Percentiles rank a stretch among this genome's conserved stretches.
Conservation (phyloP, 2,113 vertebrate genomes). For the Pantherophis guttatus region DNA sequence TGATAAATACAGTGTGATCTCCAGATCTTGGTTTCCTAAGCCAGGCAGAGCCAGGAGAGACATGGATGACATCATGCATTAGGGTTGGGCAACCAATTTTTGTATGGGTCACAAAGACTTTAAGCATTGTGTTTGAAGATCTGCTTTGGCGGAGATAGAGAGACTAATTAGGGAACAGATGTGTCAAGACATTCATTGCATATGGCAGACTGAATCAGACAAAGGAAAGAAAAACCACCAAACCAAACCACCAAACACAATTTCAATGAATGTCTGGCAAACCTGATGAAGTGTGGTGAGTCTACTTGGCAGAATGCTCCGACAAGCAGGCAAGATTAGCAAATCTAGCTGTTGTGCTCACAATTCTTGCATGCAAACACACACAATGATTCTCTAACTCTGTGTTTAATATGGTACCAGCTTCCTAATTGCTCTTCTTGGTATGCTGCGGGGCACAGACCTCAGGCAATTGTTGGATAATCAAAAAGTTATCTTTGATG, state of each 20-base stretch:
- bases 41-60: background rate
- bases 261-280: background rate
- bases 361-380: background rate
- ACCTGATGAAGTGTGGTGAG: background rate
- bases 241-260: background rate
- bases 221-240: background rate
- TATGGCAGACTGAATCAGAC: background rate
- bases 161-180: background rate
- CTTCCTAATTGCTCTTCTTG: background rate
- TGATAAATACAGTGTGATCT: background rate
- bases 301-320: background rate
- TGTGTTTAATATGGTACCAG: background rate
- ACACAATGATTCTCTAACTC: background rate
- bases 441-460: background rate
- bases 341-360: background rate
- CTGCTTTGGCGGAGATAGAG: background rate
- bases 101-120: background rate
- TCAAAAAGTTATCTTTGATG: background rate
- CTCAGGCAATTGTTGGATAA: background rate
- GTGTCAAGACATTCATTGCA: background rate
- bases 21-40: background rate
- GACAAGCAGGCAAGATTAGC: background rate
- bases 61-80: background rate
- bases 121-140: background rate
- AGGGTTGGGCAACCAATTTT: background rate